Conservation (phyloP, 2,888 invertebrate genomes). For the Temnothorax rugatulus region DNA sequence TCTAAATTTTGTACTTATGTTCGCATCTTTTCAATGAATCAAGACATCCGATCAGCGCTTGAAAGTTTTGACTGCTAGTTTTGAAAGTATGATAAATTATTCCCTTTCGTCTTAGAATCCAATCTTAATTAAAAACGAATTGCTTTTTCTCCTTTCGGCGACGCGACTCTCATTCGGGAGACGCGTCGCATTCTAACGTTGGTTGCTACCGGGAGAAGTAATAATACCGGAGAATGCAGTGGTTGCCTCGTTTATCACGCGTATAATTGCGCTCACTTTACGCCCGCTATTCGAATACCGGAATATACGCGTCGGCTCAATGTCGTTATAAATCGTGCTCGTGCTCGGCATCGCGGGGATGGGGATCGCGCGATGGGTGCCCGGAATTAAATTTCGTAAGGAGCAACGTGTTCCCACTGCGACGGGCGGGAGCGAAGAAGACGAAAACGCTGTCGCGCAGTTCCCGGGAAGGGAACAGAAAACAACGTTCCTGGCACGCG, state of each 20-base stretch:
- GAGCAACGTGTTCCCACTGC: constrained; percentile 42
- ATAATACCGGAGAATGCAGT: constrained; percentile 54
- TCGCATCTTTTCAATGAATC: not conserved
- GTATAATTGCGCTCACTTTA: constrained; percentile 53
- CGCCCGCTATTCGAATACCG: constrained; percentile 47
- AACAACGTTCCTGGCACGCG: constrained; percentile 52
- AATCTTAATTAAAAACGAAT: constrained; percentile 19
- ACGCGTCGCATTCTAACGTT: constrained; percentile 30
- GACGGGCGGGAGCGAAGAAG: constrained; percentile 49
- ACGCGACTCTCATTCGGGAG: not conserved
- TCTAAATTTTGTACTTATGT: not conserved
- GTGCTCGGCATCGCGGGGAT: constrained; percentile 27
- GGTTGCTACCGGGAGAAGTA: constrained; percentile 30
- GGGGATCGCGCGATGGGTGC: constrained; percentile 44
- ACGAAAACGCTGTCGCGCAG: constrained; percentile 50
- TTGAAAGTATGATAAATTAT: not conserved
- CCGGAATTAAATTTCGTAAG: constrained; percentile 52
- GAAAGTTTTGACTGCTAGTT: not conserved
- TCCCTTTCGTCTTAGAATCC: not conserved
- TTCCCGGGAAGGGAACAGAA: constrained; percentile 32
- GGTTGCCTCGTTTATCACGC: constrained; percentile 51
- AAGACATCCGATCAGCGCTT: not conserved
- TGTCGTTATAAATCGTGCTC: constrained; percentile 74
- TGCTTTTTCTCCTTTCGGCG: not conserved
- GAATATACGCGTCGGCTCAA: constrained; percentile 65